Evolutionary conservation across 2,113 vertebrate genomes (phyloP), one percentile per base, ranked within the genome.

Genomic region (Nannospalax galili): DNA sequence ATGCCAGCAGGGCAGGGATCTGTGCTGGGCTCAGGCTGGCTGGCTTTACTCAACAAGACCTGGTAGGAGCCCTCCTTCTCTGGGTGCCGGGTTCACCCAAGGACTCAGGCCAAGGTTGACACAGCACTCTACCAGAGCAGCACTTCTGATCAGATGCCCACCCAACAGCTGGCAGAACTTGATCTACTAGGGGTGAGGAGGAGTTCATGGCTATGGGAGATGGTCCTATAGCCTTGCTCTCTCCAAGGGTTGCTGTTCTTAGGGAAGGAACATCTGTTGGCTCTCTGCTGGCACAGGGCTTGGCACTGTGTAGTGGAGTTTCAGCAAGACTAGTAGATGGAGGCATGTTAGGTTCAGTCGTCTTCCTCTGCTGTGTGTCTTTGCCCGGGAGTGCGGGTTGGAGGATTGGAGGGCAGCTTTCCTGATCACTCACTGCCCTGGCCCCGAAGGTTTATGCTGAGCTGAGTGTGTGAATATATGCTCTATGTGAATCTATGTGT

Each of bases 181-280:
- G n/a, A n/a, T n/a, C 4, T 15, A 20, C 4, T 4, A 12, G 30
- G 7, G 22, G 35, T 26, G 73, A 5, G 22, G 35, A 4, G 17
- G 67, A 65, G 45, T 0, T 1, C 42, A 14, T 15, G 60, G 45
- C 52, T 8, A 0, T 0, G 11, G 56, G 65, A 40, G 8, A 35
- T 5, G 24, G 26, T 35, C 42, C 87, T 48, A 3, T 1, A 2
- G 28, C n/a, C 42, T 32, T 42, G 35, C 45, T n/a, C 65, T 37
- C 52, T 67, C 30, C 72, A 3, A 5, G 32, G 67, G 37, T 20
- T 32, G 70, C 11, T 4, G 28, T 37, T 62, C 48, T 5, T 5
- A 42, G 56, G 60, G 75, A 8, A 24, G 45, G 40, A 72, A 3
- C 19, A 32, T 65, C 75, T n/a, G 14, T 42, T 45, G 69, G 58